Percentiles rank a stretch among this genome's conserved stretches.
Conservation (phyloP, 2,888 invertebrate species). For the Nomada lathburiana region DNA sequence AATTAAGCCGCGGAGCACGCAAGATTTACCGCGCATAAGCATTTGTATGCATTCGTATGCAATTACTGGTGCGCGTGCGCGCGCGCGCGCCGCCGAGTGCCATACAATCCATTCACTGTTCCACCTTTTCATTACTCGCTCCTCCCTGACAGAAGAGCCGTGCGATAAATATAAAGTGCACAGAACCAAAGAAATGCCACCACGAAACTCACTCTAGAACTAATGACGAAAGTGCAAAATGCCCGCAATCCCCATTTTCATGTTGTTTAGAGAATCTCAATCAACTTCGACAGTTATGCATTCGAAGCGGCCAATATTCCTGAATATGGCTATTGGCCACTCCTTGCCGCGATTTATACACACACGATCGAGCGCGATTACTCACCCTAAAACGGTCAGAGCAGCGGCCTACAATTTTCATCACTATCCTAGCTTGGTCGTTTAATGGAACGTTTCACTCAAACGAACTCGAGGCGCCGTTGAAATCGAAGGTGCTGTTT, state of each 20-base stretch:
- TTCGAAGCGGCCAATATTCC: too few relatives aligned
- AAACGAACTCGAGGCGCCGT: too few relatives aligned
- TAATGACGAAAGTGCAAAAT: too few relatives aligned
- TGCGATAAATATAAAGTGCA: not conserved
- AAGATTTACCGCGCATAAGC: constrained; percentile 37
- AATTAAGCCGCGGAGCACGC: constrained; percentile 42
- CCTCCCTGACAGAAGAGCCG: constrained; percentile 1
- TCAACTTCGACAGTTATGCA: too few relatives aligned
- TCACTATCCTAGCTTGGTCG: not conserved
- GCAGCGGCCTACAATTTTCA: not conserved
- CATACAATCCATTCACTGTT: constrained; percentile 43
- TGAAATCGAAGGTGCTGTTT: too few relatives aligned
- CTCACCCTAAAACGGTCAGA: not conserved
- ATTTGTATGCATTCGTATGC: constrained; percentile 39
- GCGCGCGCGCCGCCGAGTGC: constrained; percentile 14
- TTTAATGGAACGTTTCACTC: too few relatives aligned
- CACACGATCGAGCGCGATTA: not conserved
- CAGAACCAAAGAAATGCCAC: too few relatives aligned
- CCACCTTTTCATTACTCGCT: constrained; percentile 28
- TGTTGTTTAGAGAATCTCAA: not conserved
- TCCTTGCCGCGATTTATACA: too few relatives aligned
- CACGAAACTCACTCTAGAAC: too few relatives aligned
- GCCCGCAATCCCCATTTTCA: too few relatives aligned
- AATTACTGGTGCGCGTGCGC: constrained; percentile 31
- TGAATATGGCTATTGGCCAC: too few relatives aligned